A percentile compares a stretch with the other conserved stretches of the same genome.
Conservation (phyloP, 2,888 invertebrate genomes). For the Sarcophaga caerulescens region DNA sequence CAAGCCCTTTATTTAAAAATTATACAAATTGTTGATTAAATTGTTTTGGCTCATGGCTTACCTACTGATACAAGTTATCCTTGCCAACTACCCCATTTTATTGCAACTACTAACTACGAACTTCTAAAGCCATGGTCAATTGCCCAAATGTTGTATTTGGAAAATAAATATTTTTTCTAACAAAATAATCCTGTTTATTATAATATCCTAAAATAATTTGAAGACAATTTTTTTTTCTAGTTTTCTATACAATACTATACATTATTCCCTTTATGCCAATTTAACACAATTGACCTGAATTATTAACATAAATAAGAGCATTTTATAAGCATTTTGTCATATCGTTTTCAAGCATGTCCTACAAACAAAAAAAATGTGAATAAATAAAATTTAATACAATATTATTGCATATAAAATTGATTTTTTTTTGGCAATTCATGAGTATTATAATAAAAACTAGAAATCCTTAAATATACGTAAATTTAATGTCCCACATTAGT, state of each 20-base stretch:
- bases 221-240: not conserved
- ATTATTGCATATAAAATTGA: not conserved
- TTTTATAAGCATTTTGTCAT: not conserved
- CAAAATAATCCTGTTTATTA: too few species aligned
- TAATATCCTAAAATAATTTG: not conserved
- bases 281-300: not conserved
- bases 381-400: not conserved
- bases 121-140: too few species aligned
- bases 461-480: constrained; percentile 9
- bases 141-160: too few species aligned
- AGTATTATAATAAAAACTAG: not conserved
- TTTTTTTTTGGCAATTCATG: too few species aligned
- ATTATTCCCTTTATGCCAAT: not conserved
- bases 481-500: not conserved
- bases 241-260: not conserved
- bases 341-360: not conserved
- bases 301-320: not conserved
- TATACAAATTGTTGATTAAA: too few species aligned
- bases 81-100: too few species aligned
- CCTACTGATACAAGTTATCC: too few species aligned
- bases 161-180: too few species aligned
- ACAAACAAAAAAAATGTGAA: not conserved
- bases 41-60: too few species aligned
- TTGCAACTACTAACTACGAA: too few species aligned
- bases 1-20: too few species aligned